Conservation (phyloP, 2,797 vertebrate genomes). For the Melanotaenia pygmaea region DNA sequence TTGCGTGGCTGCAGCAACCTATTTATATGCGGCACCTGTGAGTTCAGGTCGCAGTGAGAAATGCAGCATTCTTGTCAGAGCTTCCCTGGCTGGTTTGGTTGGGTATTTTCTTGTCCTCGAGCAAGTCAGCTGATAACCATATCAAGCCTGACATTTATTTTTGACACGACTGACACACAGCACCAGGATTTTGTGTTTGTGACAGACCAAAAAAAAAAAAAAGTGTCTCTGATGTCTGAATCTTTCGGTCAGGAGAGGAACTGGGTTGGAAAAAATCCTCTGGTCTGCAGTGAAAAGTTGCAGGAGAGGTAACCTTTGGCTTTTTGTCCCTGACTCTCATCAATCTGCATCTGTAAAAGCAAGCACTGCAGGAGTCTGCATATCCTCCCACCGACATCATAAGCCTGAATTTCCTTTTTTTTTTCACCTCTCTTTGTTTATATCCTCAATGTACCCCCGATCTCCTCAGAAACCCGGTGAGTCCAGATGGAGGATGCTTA, state of each 20-base stretch:
- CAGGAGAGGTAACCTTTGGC: constrained; percentile 37
- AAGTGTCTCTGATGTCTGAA: constrained; percentile 1
- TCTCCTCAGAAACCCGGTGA: constrained; percentile 32
- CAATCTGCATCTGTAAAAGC: constrained; percentile 70
- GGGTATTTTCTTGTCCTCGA: constrained; percentile 4
- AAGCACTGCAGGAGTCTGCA: constrained; percentile 51
- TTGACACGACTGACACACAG: background rate
- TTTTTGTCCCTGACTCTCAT: constrained; percentile 48
- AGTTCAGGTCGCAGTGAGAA: constrained; percentile 52
- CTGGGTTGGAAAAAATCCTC: constrained; percentile 35
- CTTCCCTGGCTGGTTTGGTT: constrained; percentile 41
- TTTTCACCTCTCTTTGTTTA: constrained; percentile 52
- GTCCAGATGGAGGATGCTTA: constrained; percentile 31
- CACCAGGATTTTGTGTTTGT: constrained; percentile 5
- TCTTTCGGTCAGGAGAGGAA: constrained; percentile 19
- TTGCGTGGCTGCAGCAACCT: constrained; percentile 40
- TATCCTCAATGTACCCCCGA: constrained; percentile 51
- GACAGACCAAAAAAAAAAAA: constrained; percentile 26
- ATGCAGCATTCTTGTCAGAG: constrained; percentile 57
- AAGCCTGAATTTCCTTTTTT: constrained; percentile 4
- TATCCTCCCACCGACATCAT: constrained; percentile 22
- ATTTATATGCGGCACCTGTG: constrained; percentile 66
- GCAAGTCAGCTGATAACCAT: constrained; percentile 12
- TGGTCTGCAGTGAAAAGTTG: constrained; percentile 40
- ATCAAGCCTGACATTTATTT: background rate